phyloP scores from a whole-genome alignment of 2,888 invertebrate genomes.

The Chrysolina americana region DNA sequence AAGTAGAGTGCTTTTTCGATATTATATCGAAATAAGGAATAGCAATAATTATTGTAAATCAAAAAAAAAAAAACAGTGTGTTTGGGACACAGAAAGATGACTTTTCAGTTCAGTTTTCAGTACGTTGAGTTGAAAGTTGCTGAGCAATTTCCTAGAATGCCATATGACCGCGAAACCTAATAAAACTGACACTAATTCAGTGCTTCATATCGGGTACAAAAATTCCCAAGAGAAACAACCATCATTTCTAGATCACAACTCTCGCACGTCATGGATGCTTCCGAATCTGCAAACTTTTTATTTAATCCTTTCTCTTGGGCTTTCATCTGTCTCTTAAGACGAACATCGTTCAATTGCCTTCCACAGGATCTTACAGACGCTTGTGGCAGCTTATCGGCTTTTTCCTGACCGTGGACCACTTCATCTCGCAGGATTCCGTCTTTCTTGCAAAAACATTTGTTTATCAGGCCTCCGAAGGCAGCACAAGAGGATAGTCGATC shows the following conservation, averaged over 20 bases:
- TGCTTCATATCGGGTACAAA: too few relatives aligned
- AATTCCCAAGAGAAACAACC: too few relatives aligned
- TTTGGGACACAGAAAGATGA: too few relatives aligned
- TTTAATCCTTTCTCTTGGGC: not conserved
- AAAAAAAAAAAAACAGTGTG: too few relatives aligned
- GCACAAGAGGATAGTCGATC: conserved; percentile 17
- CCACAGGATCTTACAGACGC: not conserved
- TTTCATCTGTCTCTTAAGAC: conserved; percentile 18
- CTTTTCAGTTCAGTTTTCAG: too few relatives aligned
- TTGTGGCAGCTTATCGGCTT: conserved; percentile 13
- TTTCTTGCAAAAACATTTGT: conserved; percentile 26
- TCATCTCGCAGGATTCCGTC: conserved; percentile 3
- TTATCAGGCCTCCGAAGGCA: not conserved
- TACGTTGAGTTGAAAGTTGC: too few relatives aligned
- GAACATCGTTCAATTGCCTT: conserved; percentile 13
- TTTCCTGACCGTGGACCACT: conserved; percentile 7
- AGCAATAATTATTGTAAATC: too few relatives aligned
- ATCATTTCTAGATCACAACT: not conserved
- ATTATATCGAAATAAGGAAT: too few relatives aligned
- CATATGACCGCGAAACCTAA: too few relatives aligned
- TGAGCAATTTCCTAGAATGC: too few relatives aligned
- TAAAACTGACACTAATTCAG: too few relatives aligned
- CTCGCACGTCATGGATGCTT: not conserved
- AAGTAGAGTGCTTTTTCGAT: too few relatives aligned
- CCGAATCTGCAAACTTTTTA: conserved; percentile 6